Conservation (phyloP, 2,797 vertebrate species). For the Halcyon badia region DNA sequence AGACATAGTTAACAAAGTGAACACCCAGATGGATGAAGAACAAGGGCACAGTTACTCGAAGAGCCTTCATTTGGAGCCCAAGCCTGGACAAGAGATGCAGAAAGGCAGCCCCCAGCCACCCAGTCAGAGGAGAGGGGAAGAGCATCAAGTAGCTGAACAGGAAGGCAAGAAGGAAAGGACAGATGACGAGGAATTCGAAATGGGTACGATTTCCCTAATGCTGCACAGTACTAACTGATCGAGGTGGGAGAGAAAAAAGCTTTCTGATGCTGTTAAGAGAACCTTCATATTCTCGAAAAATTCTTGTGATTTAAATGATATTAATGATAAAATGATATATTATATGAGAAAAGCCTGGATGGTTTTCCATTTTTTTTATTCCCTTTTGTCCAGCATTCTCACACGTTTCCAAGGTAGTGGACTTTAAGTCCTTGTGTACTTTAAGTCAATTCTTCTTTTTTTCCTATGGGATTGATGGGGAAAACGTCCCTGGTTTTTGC, state of each 20-base stretch:
- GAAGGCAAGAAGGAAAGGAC: background rate
- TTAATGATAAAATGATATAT: background rate
- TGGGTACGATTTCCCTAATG: conserved; percentile 36
- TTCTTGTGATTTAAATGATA: background rate
- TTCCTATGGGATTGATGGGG: background rate
- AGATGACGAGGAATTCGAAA: conserved; percentile 55
- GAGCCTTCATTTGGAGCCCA: background rate
- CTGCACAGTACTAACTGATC: background rate
- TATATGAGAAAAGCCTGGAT: background rate
- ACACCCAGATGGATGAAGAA: background rate
- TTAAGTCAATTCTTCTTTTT: background rate
- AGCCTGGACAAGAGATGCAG: background rate
- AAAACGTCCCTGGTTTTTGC: background rate
- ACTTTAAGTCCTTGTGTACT: background rate
- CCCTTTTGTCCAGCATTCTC: background rate
- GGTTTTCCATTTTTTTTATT: background rate
- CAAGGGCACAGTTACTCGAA: background rate
- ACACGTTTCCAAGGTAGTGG: background rate
- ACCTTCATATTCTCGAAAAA: background rate
- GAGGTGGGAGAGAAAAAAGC: background rate
- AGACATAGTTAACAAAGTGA: conserved; percentile 39
- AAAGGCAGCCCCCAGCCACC: background rate
- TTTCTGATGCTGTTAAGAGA: background rate
- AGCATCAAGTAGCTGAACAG: background rate
- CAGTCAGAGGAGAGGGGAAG: background rate